Conservation (phyloP, 2,797 vertebrate genomes). For the Spizella passerina region DNA sequence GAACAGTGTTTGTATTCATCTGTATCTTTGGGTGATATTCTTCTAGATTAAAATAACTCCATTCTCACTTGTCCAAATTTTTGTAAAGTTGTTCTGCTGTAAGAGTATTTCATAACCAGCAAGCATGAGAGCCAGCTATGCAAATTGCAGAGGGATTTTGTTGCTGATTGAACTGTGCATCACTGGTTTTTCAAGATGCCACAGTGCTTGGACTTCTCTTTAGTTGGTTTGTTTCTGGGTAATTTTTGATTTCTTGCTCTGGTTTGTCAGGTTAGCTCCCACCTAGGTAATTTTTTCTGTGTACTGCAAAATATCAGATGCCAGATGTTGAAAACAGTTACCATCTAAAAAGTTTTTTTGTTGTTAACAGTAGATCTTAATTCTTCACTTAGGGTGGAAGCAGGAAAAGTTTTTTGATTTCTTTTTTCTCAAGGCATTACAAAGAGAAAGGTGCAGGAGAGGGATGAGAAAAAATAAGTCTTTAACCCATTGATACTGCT, state of each 20-base stretch:
- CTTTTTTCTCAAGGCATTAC: not conserved
- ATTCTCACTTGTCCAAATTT: slow-evolving; percentile 34
- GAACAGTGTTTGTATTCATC: slow-evolving; percentile 33
- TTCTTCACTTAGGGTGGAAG: not conserved
- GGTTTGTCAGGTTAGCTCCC: not conserved
- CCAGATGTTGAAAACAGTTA: not conserved
- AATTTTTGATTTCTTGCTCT: not conserved
- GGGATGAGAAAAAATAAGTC: not conserved
- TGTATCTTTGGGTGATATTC: slow-evolving; percentile 31
- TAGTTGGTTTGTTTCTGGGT: not conserved
- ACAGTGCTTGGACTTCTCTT: not conserved
- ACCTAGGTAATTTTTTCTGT: not conserved
- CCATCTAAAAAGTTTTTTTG: not conserved
- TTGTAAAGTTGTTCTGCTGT: slow-evolving; percentile 6
- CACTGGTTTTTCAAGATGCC: not conserved
- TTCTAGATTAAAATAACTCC: slow-evolving; percentile 53
- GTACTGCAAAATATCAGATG: not conserved
- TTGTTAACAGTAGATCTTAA: not conserved
- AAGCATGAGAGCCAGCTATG: not conserved
- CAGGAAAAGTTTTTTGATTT: not conserved
- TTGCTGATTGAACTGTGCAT: not conserved
- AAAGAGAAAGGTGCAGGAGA: not conserved
- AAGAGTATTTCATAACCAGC: slow-evolving; percentile 6
- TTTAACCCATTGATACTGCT: not conserved
- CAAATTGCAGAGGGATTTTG: not conserved